Percentiles rank a stretch among this genome's conserved stretches.
These are phyloP conservation scores for Clarias platycephalus DNA, from an alignment of 2,797 vertebrate species.

Conservation along the genomic window DNA sequence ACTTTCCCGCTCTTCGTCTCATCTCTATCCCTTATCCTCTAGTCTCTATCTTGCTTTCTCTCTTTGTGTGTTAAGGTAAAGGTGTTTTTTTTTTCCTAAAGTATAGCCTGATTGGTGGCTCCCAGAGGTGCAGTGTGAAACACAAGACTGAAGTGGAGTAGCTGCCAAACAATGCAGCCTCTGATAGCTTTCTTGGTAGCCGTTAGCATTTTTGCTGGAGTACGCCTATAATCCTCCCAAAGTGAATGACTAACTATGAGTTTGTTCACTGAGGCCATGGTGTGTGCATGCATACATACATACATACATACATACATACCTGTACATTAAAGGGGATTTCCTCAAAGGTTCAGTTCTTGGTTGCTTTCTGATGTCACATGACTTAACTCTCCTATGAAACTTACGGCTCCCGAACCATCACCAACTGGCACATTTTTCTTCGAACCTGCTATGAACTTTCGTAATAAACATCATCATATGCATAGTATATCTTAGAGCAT, in stretches of 20 bases:
- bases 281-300: not conserved
- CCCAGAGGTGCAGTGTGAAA: constrained; percentile 74
- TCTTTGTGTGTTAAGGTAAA: constrained; percentile 15
- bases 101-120: constrained; percentile 55
- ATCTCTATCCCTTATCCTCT: constrained; percentile 4
- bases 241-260: not conserved
- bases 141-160: constrained; percentile 74
- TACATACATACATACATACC: no score
- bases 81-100: not conserved
- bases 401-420: no score
- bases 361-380: no score
- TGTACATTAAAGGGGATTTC: no score
- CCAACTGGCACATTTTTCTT: no score
- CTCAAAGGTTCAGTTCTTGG: no score
- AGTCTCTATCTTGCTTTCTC: constrained; percentile 32
- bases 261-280: not conserved
- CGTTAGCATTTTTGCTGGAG: constrained; percentile 9
- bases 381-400: no score
- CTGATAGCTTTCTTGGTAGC: constrained; percentile 6
- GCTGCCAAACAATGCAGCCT: constrained; percentile 48
- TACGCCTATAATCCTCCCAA: not conserved
- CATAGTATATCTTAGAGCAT: no score
- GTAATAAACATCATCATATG: no score
- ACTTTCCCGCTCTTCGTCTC: constrained; percentile 57
- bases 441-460: no score